Evolutionary conservation across 2,113 vertebrate genomes (phyloP), one percentile per base, ranked within the genome.

Genomic region (Amphiprion percula): DNA sequence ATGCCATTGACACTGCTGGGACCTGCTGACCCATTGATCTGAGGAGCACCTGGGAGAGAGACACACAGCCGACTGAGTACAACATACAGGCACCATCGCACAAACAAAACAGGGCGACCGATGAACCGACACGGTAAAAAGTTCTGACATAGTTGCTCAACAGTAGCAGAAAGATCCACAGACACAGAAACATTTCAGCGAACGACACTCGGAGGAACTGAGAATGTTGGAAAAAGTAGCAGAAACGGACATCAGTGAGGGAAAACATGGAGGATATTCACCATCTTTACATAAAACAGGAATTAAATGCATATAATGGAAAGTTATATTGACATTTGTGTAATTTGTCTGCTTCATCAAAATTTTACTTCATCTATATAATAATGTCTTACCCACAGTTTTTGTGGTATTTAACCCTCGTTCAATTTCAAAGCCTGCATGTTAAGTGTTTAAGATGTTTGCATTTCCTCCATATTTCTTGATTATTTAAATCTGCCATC

Each of bases 1-100:
- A 97, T 98, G 91, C 97, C 98, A 72, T 99, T 99, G 92, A 99
- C 92, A 88, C 97, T 99, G 95, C 96, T 96, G 88, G 93, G 92
- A 83, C 84, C 93, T 68, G 91, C 46, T 26, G 93, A 93, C 75
- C 93, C 94, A 85, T 94, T 94, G 87, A 94, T 86, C 72, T 94
- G 93, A 81, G 91, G 90, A 65, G 90, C 90, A 90, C 93, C 95
- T 95, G 92, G 66, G 87, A 88, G 79, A 87, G 44, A 93, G 63
- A 92, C 82, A 90, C 55, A 90, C 84, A 90, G 58, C 65, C 16
- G 70, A 71, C 84, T 85, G 74, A 91, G 86, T 16, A 62, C 54
- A 21, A 58, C 68, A 69, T 17, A 14, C 28, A 53, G 21, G 33
- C 33, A 64, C 15, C 33, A 15, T 49, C 49, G 56, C 81, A 90